Conservation (phyloP, 2,113 vertebrate genomes). For the Pterocles orientalis region DNA sequence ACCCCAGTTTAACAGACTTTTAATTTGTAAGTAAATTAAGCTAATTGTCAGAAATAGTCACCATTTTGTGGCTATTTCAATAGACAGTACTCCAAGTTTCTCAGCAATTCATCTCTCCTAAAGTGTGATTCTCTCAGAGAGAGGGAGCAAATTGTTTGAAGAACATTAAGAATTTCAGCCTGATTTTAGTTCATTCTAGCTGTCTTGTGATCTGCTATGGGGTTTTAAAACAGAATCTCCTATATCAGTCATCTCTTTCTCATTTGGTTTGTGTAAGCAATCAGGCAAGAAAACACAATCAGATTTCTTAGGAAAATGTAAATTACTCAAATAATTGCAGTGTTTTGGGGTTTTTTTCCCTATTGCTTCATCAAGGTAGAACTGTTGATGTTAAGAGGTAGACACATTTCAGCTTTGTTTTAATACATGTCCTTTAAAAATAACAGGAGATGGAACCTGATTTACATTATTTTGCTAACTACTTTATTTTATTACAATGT, state of each 20-base stretch:
- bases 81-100: neutral
- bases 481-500: neutral
- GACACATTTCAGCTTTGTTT: neutral
- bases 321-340: neutral
- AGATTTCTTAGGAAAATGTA: neutral
- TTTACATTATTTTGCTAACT: neutral
- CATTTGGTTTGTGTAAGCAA: neutral
- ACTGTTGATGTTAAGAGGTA: neutral
- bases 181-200: neutral
- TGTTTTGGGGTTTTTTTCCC: rapidly evolving
- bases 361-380: neutral
- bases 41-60: neutral
- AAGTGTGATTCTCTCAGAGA: neutral
- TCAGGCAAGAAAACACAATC: neutral
- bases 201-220: neutral
- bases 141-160: neutral
- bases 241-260: neutral
- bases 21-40: neutral
- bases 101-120: neutral
- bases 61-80: neutral
- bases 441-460: neutral
- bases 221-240: neutral
- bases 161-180: neutral
- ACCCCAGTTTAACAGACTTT: neutral
- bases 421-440: neutral